These are phyloP conservation scores for Chrysemys picta DNA, from an alignment of 2,113 vertebrate genomes.

Conservation along the genomic window DNA sequence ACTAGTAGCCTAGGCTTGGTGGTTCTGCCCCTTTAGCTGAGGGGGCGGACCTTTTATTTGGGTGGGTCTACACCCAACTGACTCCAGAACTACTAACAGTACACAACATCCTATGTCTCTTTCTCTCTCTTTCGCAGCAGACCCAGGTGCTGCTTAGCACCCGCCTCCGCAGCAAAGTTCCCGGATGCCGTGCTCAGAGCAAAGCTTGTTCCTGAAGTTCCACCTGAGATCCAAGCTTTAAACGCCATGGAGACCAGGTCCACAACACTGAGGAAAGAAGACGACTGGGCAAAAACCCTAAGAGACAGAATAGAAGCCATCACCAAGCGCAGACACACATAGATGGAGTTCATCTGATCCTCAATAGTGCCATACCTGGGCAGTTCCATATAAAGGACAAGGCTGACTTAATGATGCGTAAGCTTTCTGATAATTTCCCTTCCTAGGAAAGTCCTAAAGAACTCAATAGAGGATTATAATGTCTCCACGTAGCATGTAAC, in stretches of 20 bases:
- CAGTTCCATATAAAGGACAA: not conserved
- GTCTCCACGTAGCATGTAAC: not conserved
- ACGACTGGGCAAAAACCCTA: constrained; percentile 84
- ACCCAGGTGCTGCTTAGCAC: constrained; percentile 87
- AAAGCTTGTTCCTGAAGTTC: constrained; percentile 80
- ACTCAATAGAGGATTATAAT: accelerated
- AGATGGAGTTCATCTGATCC: not conserved
- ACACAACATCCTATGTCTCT: not conserved
- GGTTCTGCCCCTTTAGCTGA: not conserved
- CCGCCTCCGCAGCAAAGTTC: constrained; percentile 93
- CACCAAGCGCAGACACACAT: accelerated
- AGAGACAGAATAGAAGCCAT: constrained; percentile 53
- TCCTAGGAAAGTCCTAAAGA: not conserved
- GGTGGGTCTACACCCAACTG: not conserved
- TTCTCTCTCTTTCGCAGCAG: not conserved
- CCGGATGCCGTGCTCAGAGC: constrained; percentile 82
- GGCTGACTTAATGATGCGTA: not conserved
- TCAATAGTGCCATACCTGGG: not conserved
- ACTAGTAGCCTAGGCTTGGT: not conserved
- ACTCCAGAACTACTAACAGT: not conserved
- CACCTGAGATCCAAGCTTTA: constrained; percentile 78
- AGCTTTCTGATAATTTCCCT: not conserved
- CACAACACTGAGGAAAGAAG: constrained; percentile 73
- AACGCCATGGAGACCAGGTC: constrained; percentile 80
- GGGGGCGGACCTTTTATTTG: not conserved